Evolutionary conservation across 2,113 vertebrate species (phyloP).

Genomic region (Barnardius zonarius): DNA sequence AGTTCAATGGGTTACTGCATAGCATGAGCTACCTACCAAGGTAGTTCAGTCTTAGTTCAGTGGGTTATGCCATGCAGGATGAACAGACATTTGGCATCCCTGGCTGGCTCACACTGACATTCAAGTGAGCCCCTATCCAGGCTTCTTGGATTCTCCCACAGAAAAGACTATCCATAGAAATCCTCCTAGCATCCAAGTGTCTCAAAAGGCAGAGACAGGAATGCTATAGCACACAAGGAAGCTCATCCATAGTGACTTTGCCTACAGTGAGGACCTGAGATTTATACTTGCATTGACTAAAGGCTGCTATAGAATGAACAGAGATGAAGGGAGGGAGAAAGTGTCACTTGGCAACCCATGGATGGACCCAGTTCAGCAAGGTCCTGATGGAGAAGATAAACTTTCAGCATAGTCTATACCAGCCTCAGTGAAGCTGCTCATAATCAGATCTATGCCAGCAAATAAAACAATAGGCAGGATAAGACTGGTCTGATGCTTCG

Average conservation of each 20-base stretch:
- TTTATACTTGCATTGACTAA: background rate
- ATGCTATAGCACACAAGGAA: background rate
- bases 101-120: background rate
- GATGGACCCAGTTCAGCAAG: background rate
- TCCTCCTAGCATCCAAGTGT: background rate
- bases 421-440: background rate
- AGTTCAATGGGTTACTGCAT: conserved; percentile 26
- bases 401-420: background rate
- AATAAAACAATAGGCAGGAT: background rate
- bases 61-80: background rate
- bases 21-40: background rate
- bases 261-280: background rate
- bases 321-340: background rate
- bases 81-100: background rate
- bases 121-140: background rate
- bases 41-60: conserved; percentile 47
- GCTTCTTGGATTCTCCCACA: background rate
- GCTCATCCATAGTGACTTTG: background rate
- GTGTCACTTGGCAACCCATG: background rate
- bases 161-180: background rate
- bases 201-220: background rate
- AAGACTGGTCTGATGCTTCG: background rate
- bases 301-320: background rate
- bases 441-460: background rate
- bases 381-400: background rate